Evolutionary conservation across 2,888 invertebrate species (phyloP), one percentile per base, ranked within the genome.

Genomic region (Gastracanthus pulcherrimus): DNA sequence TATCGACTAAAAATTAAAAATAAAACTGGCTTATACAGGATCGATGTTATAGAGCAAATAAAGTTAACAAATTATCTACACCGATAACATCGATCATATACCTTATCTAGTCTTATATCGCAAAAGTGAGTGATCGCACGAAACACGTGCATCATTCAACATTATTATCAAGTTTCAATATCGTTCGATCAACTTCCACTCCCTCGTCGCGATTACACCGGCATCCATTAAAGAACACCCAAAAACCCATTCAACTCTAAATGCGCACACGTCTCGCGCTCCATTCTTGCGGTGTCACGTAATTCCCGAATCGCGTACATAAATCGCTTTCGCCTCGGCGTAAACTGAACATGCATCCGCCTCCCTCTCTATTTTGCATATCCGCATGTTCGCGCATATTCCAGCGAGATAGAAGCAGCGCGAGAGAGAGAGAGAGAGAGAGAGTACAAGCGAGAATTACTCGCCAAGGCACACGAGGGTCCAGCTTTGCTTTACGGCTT

Each of bases 361-460:
- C 16, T 19, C 3, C 36, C 11, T 16, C 19, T n/a, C 62, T 62
- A 0, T 11, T 75, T 75, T 64, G 36, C 62, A 75, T 75, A 64
- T 64, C 26, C 48, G 36, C 64, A 51, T 64, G 64, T 48, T 75
- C 64, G 62, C 26, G 64, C 64, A 64, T 64, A 75, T 51, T 75
- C 34, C 36, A 75, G 70, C 23, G 55, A 19, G 2, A 13, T 29
- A 6, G 7, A 4, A 9, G 3, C 36, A 36, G 26, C 36, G 23
- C 34, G 23, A 34, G 51, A 70, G 26, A 55, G 23, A 19, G 2
- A 55, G 9, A 13, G 7, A n/a, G n/a, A n/a, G 29, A 38, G 36
- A 38, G 60, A 72, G 38, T 60, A 19, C 58, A 36, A 48, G n/a
- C 19, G n/a, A 51, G 23, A 55, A 38, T 58, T 71, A 51, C 36